phyloP scores from a whole-genome alignment of 2,113 vertebrate species.

The Butastur rufipennis region DNA sequence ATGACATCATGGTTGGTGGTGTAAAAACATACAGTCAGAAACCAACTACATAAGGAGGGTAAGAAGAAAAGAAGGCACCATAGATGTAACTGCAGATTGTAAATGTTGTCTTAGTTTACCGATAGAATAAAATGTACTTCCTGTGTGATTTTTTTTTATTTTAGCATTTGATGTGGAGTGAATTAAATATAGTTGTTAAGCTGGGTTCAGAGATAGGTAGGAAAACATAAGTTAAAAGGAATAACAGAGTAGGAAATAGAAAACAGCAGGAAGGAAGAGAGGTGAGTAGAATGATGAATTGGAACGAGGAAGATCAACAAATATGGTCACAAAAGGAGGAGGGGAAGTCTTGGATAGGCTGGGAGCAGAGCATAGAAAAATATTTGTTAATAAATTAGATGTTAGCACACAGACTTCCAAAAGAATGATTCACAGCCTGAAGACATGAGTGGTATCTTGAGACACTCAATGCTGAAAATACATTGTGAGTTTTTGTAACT shows the following conservation, averaged over 20 bases:
- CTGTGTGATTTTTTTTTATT: neutral
- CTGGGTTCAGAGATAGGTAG: neutral
- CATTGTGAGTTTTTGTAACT: neutral
- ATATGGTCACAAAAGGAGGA: neutral
- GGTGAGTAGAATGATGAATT: neutral
- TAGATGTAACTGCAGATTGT: neutral
- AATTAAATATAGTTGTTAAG: neutral
- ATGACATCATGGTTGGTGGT: neutral
- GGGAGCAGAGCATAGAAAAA: neutral
- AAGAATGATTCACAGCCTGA: neutral
- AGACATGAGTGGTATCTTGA: neutral
- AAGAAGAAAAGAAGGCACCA: neutral
- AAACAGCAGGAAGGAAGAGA: neutral
- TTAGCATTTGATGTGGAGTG: neutral
- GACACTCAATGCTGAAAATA: neutral
- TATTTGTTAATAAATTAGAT: neutral
- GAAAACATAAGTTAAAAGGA: neutral
- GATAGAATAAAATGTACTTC: neutral
- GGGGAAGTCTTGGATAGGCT: neutral
- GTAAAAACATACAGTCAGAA: neutral
- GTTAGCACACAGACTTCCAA: neutral
- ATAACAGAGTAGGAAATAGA: neutral
- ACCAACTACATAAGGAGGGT: neutral
- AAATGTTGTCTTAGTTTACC: neutral
- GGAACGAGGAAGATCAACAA: neutral